These are phyloP conservation scores for Pycnonotus jocosus DNA, from an alignment of 2,113 vertebrate species.

Conservation along the genomic window DNA sequence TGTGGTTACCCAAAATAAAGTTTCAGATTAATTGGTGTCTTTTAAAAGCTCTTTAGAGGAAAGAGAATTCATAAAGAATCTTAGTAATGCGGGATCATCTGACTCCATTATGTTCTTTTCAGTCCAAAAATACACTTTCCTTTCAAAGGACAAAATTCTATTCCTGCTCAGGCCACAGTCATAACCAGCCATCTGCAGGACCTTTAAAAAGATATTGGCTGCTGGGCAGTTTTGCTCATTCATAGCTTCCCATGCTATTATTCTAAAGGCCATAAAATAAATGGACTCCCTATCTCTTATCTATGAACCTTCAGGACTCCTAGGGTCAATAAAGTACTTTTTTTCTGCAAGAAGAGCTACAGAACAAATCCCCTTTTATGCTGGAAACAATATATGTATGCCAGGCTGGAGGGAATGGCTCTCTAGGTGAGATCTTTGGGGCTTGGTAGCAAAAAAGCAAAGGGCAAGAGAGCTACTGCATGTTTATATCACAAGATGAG, in stretches of 20 bases:
- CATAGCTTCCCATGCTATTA: background rate
- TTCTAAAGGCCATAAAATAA: background rate
- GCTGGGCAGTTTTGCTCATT: background rate
- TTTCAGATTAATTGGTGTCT: background rate
- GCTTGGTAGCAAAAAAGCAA: background rate
- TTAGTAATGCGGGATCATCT: background rate
- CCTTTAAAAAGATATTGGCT: background rate
- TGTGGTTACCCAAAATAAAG: background rate
- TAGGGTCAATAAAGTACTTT: background rate
- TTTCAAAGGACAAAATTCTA: background rate
- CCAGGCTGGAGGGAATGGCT: background rate
- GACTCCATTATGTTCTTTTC: background rate
- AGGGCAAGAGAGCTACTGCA: background rate
- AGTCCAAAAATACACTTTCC: background rate
- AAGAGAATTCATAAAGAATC: background rate
- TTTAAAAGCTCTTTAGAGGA: background rate
- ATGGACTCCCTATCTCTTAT: background rate
- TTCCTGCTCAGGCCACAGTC: background rate
- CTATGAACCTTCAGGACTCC: background rate
- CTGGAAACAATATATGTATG: background rate
- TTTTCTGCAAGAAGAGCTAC: background rate
- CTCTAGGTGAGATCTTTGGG: background rate
- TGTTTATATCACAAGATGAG: background rate
- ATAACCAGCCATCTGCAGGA: background rate
- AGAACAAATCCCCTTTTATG: background rate